These are phyloP conservation scores for Andrena haemorrhoa DNA, from an alignment of 2,888 invertebrate species.

Conservation along the genomic window DNA sequence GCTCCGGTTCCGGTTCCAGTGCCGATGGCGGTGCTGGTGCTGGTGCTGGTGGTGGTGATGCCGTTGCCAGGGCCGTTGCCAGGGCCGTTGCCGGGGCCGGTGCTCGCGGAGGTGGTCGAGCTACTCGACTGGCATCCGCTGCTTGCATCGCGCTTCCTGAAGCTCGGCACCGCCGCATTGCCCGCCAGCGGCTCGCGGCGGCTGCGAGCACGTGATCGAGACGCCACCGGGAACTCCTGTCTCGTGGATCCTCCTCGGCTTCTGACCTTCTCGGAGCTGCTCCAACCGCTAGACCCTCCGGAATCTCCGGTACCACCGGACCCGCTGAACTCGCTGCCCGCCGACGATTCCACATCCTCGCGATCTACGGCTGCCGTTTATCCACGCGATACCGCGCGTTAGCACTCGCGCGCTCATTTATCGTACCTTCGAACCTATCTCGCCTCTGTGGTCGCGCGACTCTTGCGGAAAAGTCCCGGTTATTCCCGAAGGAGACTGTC, in stretches of 20 bases:
- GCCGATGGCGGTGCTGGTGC: conserved; percentile 28
- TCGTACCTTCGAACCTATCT: conserved; percentile 1
- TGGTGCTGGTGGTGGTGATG: too few species aligned
- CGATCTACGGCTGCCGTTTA: conserved; percentile 70
- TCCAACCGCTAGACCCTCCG: conserved; percentile 74
- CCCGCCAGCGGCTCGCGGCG: conserved; percentile 51
- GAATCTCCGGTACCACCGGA: conserved; percentile 72
- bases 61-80: too few species aligned
- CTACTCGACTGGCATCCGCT: conserved; percentile 51
- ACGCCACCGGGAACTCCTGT: conserved; percentile 43
- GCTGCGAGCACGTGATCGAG: conserved; percentile 45
- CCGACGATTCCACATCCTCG: conserved; percentile 77
- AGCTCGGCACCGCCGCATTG: conserved; percentile 69
- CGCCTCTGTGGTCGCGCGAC: conserved; percentile 5
- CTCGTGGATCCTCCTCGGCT: conserved; percentile 65
- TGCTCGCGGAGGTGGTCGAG: conserved; percentile 57
- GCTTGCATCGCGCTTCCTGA: conserved; percentile 48
- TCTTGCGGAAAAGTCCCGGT: too few species aligned
- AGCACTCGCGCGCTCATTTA: not conserved
- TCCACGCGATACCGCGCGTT: conserved; percentile 19
- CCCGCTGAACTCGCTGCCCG: conserved; percentile 77
- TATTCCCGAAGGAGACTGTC: too few species aligned
- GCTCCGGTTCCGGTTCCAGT: conserved; percentile 48
- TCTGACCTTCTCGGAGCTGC: conserved; percentile 60
- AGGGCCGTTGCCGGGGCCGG: conserved; percentile 17